These are phyloP conservation scores for Peromyscus maniculatus DNA, from an alignment of 2,113 vertebrate species.

Conservation along the genomic window DNA sequence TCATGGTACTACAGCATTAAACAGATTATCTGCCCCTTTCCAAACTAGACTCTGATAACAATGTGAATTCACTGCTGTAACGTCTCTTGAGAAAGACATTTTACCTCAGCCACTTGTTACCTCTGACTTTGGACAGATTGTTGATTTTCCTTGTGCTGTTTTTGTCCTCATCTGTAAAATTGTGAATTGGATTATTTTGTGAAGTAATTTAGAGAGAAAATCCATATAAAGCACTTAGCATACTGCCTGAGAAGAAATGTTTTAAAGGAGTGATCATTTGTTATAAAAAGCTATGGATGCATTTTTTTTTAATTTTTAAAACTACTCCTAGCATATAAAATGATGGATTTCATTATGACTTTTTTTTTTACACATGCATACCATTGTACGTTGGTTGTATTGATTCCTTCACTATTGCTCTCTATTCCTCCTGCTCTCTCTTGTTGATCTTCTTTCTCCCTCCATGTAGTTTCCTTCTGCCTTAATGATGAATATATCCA, in stretches of 20 bases:
- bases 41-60: background rate
- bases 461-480: background rate
- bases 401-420: too few relatives aligned
- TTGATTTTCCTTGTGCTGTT: background rate
- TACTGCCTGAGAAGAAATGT: background rate
- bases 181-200: background rate
- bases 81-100: conserved; percentile 15
- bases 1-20: background rate
- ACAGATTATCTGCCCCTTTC: background rate
- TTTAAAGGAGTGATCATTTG: background rate
- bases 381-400: background rate
- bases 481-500: background rate
- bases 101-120: background rate
- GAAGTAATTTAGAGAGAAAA: conserved; percentile 33
- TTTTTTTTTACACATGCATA: background rate
- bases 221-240: background rate
- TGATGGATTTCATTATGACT: background rate
- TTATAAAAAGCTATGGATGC: background rate
- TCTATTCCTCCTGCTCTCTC: background rate
- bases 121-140: background rate
- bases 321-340: background rate
- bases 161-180: conserved; percentile 42
- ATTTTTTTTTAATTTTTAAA: background rate
- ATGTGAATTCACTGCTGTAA: background rate
- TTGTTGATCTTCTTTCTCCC: background rate